Evolutionary conservation across 2,797 vertebrate genomes (phyloP).

Genomic region (Tauraco hartlaubi): DNA sequence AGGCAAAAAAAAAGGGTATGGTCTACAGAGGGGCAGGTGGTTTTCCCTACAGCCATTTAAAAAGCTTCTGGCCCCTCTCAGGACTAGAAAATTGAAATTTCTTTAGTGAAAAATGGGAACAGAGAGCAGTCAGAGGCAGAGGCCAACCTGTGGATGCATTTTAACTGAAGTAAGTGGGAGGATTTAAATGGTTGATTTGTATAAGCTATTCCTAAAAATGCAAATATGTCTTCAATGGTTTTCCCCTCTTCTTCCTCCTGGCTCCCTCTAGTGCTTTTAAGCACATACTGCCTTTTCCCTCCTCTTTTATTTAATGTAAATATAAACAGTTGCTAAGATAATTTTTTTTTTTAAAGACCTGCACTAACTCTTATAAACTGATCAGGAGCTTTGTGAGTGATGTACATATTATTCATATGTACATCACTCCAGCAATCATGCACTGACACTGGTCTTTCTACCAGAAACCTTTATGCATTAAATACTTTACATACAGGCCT

Average conservation of each 20-base stretch:
- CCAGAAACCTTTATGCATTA: background rate
- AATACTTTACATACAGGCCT: background rate
- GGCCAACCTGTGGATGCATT: background rate
- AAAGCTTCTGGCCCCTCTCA: background rate
- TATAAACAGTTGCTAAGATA: background rate
- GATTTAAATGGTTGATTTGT: constrained; percentile 2
- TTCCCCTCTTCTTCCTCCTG: background rate
- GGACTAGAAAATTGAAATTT: background rate
- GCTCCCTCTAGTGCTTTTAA: constrained; percentile 59
- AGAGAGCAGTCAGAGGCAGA: background rate
- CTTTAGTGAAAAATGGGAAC: background rate
- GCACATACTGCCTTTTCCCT: background rate
- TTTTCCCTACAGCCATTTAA: background rate
- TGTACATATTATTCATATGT: background rate
- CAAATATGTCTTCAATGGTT: background rate
- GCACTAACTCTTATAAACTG: background rate
- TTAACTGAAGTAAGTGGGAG: background rate
- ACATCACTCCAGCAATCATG: background rate
- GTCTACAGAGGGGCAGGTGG: fast-evolving
- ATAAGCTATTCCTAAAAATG: background rate
- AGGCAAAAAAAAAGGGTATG: background rate
- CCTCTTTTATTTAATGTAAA: background rate
- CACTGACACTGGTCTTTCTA: background rate
- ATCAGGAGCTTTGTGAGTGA: background rate
- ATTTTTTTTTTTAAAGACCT: background rate